phyloP scores from a whole-genome alignment of 2,888 invertebrate species.

The Lithosia quadra region DNA sequence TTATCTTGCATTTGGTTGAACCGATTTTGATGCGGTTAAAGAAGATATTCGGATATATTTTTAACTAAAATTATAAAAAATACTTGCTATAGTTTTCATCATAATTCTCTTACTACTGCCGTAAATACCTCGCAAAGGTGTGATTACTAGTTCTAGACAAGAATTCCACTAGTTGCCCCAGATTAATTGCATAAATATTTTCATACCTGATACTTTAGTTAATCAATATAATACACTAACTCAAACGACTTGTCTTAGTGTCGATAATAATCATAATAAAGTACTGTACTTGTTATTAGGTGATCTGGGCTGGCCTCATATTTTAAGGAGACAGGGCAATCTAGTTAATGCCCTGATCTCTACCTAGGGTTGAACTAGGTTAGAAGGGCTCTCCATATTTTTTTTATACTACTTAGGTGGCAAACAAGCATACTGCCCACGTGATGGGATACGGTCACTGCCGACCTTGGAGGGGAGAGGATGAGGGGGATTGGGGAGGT shows the following conservation, averaged over 20 bases:
- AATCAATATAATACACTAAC: background rate
- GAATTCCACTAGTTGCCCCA: background rate
- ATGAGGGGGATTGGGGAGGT: too few relatives aligned
- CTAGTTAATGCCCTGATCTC: background rate
- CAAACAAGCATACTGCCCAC: too few relatives aligned
- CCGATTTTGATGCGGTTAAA: too few relatives aligned
- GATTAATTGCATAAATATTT: background rate
- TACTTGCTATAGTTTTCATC: background rate
- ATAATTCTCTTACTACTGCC: too few relatives aligned
- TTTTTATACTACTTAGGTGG: too few relatives aligned
- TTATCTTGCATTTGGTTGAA: too few relatives aligned
- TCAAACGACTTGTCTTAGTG: background rate
- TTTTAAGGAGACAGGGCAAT: background rate
- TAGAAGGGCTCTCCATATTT: too few relatives aligned
- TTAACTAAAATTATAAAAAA: too few relatives aligned
- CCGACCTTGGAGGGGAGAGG: too few relatives aligned
- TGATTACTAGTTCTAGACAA: background rate
- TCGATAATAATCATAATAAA: background rate
- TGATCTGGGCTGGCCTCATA: background rate
- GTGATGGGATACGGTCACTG: too few relatives aligned
- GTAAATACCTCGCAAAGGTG: background rate
- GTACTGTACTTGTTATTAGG: background rate
- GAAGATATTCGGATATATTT: too few relatives aligned
- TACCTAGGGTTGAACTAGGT: background rate
- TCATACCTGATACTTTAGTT: background rate